Evolutionary conservation across 2,888 invertebrate genomes (phyloP).

Genomic region (Apoderus coryli): DNA sequence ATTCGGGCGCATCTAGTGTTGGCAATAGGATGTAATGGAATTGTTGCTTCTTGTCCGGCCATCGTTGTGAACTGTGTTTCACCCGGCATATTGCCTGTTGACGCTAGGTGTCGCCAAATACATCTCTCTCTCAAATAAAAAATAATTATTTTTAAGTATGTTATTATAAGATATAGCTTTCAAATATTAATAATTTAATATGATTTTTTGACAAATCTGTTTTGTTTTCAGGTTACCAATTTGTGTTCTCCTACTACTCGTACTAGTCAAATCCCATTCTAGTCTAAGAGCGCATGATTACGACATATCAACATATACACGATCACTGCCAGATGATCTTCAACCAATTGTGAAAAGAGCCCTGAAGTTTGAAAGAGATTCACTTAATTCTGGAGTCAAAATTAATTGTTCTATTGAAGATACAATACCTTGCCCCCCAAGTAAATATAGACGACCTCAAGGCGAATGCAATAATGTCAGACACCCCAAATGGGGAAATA

Average conservation of each 20-base stretch:
- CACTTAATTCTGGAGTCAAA: constrained; percentile 10
- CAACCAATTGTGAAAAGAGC: constrained; percentile 25
- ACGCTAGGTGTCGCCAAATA: no score
- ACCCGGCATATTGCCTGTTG: no score
- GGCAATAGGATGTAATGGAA: no score
- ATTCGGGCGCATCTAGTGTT: no score
- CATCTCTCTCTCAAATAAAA: no score
- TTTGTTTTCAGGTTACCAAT: no score
- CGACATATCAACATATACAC: constrained; percentile 28
- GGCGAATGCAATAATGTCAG: constrained; percentile 83
- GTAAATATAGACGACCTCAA: constrained; percentile 65
- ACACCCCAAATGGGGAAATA: constrained; percentile 69
- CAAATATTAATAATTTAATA: no score
- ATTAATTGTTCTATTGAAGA: constrained; percentile 30
- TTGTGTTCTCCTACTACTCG: constrained; percentile 12
- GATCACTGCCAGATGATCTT: constrained; percentile 27
- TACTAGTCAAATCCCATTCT: constrained; percentile 10
- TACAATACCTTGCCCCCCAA: constrained; percentile 57
- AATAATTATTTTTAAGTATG: no score
- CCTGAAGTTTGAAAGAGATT: constrained; percentile 23
- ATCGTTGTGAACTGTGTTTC: no score
- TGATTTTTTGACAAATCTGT: no score
- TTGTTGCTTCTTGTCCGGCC: no score
- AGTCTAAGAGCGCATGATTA: constrained; percentile 14
- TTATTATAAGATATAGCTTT: no score